Conservation (phyloP, 1,140 invertebrate species). For the Orchestia grillus region DNA sequence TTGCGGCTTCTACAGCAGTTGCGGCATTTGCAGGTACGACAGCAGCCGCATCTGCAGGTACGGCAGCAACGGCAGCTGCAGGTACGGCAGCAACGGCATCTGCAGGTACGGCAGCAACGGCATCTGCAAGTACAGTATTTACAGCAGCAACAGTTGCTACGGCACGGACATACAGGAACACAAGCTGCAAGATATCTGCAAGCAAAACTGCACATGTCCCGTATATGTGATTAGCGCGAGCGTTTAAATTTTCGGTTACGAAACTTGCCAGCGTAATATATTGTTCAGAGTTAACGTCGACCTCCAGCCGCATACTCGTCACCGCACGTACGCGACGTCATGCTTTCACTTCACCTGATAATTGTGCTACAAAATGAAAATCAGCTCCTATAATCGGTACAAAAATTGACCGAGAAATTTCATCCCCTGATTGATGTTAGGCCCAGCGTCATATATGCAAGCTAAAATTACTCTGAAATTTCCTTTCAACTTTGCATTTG, state of each 20-base stretch:
- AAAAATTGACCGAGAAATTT: background rate
- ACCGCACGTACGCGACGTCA: background rate
- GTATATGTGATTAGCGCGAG: background rate
- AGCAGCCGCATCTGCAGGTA: too few relatives aligned
- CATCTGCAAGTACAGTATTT: background rate
- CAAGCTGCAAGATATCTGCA: background rate
- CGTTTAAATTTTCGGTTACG: background rate
- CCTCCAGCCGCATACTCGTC: background rate
- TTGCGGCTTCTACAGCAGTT: too few relatives aligned
- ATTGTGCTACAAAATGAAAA: background rate
- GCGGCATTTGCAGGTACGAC: too few relatives aligned
- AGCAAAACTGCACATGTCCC: background rate
- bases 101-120: background rate
- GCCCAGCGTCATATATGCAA: background rate
- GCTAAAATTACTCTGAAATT: background rate
- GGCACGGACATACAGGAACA: too few relatives aligned
- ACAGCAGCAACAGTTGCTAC: background rate
- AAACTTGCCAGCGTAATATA: background rate
- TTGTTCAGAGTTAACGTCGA: background rate
- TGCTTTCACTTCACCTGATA: background rate
- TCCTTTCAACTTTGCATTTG: background rate
- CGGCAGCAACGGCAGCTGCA: too few relatives aligned
- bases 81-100: too few relatives aligned
- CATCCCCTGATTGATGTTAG: background rate
- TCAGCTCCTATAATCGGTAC: background rate